Evolutionary conservation across 2,113 vertebrate genomes (phyloP), one percentile per base, ranked within the genome.

Genomic region (Ctenomys sociabilis): DNA sequence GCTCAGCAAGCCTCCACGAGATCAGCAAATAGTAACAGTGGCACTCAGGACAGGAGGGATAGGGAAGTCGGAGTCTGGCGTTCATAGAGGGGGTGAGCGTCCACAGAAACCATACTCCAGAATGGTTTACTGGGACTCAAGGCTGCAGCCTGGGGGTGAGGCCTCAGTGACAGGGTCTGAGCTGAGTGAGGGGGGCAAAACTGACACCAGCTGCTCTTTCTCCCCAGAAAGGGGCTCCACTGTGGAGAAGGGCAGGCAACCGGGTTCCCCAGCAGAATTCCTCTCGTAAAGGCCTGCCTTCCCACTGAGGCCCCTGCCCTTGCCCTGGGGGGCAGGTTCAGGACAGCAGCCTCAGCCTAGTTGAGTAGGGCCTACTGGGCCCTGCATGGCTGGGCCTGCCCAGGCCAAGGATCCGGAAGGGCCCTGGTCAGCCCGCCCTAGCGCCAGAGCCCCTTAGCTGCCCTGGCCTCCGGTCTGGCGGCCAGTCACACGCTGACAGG

Each of bases 361-460:
- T 88, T 3, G 57, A 89, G 37, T 87, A 72, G n/a, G 81, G 77
- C 30, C 84, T 12, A 73, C 0, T 3, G 85, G 92, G 40, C 92
- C 77, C 91, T 77, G 13, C 30, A 0, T 5, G 7, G 85, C 92
- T 45, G 3, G 35, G 63, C 32, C 43, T 4, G 72, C 45, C 45
- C 32, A 17, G 57, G 68, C 59, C 12, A 3, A 5, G 22, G 59
- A n/a, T 64, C 89, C 57, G 86, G 88, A 93, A 91, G 72, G 43
- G 59, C 49, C 77, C 91, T 96, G 93, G 94, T 22, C 93, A 96
- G 91, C 96, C 96, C 96, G 66, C 45, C 7, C 22, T 72, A 88
- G 95, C 96, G 92, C 97, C 92, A 96, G 89, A 80, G 85, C 35
- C n/a, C 49, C 83, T 6, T 0, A 30, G 84, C 12, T 22, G 0